Conservation (phyloP, 1,140 invertebrate species). For the Coelopa frigida region DNA sequence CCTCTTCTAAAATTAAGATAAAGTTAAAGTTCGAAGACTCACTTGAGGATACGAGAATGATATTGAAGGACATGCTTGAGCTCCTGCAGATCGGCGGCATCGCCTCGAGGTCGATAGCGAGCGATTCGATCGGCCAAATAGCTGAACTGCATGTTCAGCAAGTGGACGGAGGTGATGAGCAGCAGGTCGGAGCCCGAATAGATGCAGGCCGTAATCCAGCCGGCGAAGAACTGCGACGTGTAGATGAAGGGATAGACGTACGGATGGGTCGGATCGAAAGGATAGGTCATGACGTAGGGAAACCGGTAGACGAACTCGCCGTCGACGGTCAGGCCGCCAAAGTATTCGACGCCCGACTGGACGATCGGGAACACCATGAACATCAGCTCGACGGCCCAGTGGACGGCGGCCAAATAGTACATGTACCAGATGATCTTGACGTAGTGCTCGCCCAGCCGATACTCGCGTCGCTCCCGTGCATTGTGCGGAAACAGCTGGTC, state of each 20-base stretch:
- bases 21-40: background rate
- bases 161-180: background rate
- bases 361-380: slow-evolving; percentile 1
- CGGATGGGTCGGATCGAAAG: background rate
- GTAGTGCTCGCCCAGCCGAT: background rate
- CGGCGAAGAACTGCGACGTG: background rate
- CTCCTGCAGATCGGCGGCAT: background rate
- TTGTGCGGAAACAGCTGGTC: background rate
- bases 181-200: slow-evolving; percentile 1
- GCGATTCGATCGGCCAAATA: slow-evolving; percentile 1
- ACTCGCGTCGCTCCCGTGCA: background rate
- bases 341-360: slow-evolving; percentile 3
- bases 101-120: background rate
- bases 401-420: background rate
- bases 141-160: background rate
- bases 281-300: slow-evolving; percentile 2
- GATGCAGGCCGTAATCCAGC: background rate
- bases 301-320: background rate
- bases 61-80: background rate
- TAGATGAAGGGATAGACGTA: background rate
- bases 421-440: background rate
- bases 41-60: background rate
- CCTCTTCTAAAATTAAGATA: background rate
- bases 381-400: slow-evolving; percentile 1
- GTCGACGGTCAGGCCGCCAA: background rate